Conservation (phyloP, 2,797 vertebrate species). For the Luscinia megarhynchos region DNA sequence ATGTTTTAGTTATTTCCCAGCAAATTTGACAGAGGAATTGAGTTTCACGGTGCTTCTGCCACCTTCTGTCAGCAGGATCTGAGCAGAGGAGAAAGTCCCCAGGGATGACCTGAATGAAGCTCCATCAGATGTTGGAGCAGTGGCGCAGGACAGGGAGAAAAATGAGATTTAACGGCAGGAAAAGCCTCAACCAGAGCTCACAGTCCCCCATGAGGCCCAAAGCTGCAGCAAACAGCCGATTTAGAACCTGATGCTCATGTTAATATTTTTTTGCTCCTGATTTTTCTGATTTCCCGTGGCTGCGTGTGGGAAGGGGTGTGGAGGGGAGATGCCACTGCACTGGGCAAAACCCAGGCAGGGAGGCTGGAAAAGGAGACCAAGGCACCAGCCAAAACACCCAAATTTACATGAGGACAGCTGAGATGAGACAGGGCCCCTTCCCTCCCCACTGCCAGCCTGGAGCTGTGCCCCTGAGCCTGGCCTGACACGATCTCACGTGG, state of each 20-base stretch:
- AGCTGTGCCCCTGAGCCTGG: not conserved
- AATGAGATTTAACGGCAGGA: not conserved
- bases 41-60: not conserved
- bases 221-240: not conserved
- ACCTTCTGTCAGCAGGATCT: not conserved
- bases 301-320: not conserved
- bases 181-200: not conserved
- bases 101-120: not conserved
- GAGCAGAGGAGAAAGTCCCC: not conserved
- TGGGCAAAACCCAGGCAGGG: fast-evolving
- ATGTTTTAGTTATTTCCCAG: not conserved
- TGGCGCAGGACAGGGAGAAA: not conserved
- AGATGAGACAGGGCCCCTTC: not conserved
- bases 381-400: not conserved
- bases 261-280: not conserved
- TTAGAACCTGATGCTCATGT: fast-evolving
- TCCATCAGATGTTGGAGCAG: not conserved
- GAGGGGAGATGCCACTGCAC: not conserved
- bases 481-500: fast-evolving
- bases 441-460: not conserved
- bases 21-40: not conserved
- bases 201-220: not conserved
- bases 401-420: not conserved
- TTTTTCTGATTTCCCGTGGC: not conserved
- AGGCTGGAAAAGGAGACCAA: not conserved